A percentile compares a stretch with the other conserved stretches of the same genome.
Conservation (phyloP, 1,140 invertebrate species). For the Tetramorium alpestre region DNA sequence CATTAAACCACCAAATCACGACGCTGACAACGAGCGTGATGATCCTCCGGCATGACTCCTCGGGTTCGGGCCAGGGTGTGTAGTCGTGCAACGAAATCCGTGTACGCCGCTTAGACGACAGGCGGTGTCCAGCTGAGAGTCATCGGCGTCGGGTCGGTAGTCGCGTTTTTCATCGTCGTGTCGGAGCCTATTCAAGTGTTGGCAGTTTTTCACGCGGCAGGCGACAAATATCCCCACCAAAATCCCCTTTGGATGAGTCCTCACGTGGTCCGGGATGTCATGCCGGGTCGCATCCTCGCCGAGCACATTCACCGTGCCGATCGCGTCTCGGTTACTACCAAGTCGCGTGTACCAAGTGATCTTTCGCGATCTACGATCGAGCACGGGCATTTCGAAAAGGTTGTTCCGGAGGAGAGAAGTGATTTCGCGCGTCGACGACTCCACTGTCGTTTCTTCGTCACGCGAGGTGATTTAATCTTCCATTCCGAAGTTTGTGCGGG, state of each 20-base stretch:
- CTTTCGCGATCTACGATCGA: background rate
- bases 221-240: constrained; percentile 80
- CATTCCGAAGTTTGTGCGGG: background rate
- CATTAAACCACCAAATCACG: background rate
- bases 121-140: constrained; percentile 75
- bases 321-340: constrained; percentile 74
- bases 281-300: constrained; percentile 68
- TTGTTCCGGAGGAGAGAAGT: background rate
- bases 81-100: constrained; percentile 39
- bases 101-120: constrained; percentile 61
- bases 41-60: background rate
- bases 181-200: constrained; percentile 80
- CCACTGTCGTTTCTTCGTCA: background rate
- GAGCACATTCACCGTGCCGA: constrained; percentile 75
- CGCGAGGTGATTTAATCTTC: background rate
- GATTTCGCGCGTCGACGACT: background rate
- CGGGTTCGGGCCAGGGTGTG: background rate
- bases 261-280: constrained; percentile 80
- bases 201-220: constrained; percentile 79
- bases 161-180: constrained; percentile 78
- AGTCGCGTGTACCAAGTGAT: constrained; percentile 20
- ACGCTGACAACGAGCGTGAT: constrained; percentile 9
- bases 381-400: background rate
- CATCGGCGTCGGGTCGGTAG: constrained; percentile 74
- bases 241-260: constrained; percentile 78